phyloP scores from a whole-genome alignment of 2,888 invertebrate species.

The Tyria jacobaeae region DNA sequence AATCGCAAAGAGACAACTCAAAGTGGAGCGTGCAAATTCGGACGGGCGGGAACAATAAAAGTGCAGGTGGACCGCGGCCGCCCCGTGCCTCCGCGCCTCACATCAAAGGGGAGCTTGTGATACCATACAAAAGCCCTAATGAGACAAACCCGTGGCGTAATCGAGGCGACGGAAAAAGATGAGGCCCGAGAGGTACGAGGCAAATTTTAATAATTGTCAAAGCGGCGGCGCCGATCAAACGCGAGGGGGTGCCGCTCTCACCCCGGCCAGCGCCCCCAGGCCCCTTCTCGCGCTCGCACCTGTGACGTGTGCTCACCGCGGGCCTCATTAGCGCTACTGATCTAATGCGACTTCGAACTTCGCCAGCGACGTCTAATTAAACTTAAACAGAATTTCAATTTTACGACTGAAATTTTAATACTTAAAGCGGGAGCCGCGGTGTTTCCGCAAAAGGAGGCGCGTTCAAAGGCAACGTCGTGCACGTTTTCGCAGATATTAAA shows the following conservation, averaged over 20 bases:
- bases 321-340: slow-evolving; percentile 85
- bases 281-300: slow-evolving; percentile 61
- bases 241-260: slow-evolving; percentile 64
- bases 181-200: slow-evolving; percentile 86
- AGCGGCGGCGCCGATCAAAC: slow-evolving; percentile 87
- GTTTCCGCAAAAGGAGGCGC: slow-evolving; percentile 77
- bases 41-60: slow-evolving; percentile 81
- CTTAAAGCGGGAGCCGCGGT: slow-evolving; percentile 79
- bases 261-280: slow-evolving; percentile 37
- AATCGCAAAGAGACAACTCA: slow-evolving; percentile 81
- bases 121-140: slow-evolving; percentile 86
- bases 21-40: slow-evolving; percentile 84
- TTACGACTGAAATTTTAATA: slow-evolving; percentile 84
- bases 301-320: slow-evolving; percentile 82
- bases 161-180: slow-evolving; percentile 87
- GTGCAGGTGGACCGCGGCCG: slow-evolving; percentile 82
- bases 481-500: slow-evolving; percentile 87
- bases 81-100: slow-evolving; percentile 69
- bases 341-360: slow-evolving; percentile 84
- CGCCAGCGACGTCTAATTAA: slow-evolving; percentile 81
- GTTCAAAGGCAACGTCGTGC: slow-evolving; percentile 84
- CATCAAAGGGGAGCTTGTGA: slow-evolving; percentile 83
- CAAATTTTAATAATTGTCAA: slow-evolving; percentile 88
- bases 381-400: slow-evolving; percentile 85
- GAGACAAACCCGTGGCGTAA: slow-evolving; percentile 87